Base-by-base conservation (phyloP, 2,888 invertebrate genomes). In the Neoaliturus tenellus region DNA sequence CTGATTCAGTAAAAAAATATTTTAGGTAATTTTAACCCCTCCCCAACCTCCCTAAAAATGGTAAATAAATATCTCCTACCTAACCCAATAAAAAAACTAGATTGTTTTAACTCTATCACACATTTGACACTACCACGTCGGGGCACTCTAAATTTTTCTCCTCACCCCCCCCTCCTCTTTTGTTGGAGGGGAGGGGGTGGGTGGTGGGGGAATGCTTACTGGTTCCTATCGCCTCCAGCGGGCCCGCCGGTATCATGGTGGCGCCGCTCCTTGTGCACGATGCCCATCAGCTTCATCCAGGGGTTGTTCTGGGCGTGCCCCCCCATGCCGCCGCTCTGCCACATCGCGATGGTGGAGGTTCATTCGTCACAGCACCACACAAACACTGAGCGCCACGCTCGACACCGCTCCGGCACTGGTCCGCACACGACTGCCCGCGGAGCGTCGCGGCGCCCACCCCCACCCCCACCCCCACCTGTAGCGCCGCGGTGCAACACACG, bases 251-350 rank as follows among this genome's bases (percentile, higher is more conserved):
- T 88, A 55, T 87, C 87, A 86, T 87, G 87, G 81, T 87, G 94
- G 84, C 94, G 92, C 86, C 95, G 91, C 90, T 95, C 95, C 91
- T 95, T 95, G 92, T 95, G 95, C 88, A 95, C 95, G 89, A 95
- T 95, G 89, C 95, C 95, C 95, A 95, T 95, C 87, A 95, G 91
- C 90, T 95, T 95, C 94, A 95, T 95, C 95, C 95, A 95, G 89
- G 95, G 95, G 91, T 95, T 95, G 93, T 95, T 95, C 90, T 93
- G 93, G 89, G 93, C 93, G 90, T 95, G 95, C 91, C 93, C 93
- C 90, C 95, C 94, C 92, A 95, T 95, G 91, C 95, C 95, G 87
- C 92, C 91, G 91, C 94, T 94, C 92, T 95, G 95, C 95, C 95
- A 95, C 95, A 95, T 95, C 91, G 93, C 85, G 1, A 62, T 62